Conservation (phyloP, 2,797 vertebrate genomes). For the Parauchenoglanis punctatus region DNA sequence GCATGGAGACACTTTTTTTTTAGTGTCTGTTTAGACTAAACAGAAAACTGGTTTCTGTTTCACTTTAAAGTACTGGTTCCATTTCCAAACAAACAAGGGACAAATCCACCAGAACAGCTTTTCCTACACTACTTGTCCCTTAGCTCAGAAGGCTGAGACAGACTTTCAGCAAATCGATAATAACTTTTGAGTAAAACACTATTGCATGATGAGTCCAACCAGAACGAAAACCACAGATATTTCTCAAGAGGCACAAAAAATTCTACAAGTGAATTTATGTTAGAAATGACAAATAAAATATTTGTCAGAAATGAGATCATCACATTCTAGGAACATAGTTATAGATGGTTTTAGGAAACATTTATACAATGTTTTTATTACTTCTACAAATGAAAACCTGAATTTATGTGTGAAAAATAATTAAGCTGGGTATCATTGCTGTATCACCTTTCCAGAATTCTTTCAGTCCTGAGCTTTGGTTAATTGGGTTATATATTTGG, state of each 20-base stretch:
- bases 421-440: background rate
- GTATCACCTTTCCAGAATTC: background rate
- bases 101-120: background rate
- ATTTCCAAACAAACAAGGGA: background rate
- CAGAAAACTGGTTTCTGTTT: background rate
- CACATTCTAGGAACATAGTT: background rate
- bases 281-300: background rate
- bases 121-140: background rate
- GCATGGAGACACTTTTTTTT: background rate
- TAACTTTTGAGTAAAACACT: background rate
- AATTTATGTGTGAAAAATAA: background rate
- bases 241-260: background rate
- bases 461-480: background rate
- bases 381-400: background rate
- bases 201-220: background rate
- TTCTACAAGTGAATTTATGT: background rate
- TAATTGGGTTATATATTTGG: too few relatives aligned
- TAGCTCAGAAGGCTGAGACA: too few relatives aligned
- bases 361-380: background rate
- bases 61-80: background rate
- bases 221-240: background rate
- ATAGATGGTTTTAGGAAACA: background rate
- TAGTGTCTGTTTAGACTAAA: background rate
- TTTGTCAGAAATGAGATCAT: background rate
- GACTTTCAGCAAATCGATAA: background rate